Evolutionary conservation across 92 coral and sea anemone species (phyloP).

Genomic region (Epizoanthus fatuus): DNA sequence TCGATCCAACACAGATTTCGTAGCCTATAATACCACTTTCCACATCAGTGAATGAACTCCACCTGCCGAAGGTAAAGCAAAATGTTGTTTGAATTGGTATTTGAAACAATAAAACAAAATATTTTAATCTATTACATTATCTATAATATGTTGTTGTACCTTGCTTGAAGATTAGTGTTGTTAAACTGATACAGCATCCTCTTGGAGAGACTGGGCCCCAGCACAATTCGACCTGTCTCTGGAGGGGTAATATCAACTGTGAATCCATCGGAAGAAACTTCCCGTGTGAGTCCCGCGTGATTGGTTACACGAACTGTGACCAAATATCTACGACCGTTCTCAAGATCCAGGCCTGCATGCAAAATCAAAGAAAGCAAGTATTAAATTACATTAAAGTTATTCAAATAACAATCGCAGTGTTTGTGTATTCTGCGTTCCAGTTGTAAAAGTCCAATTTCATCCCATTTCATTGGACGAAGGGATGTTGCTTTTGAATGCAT

Average conservation of each 20-base stretch:
- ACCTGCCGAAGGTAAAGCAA: conserved; percentile 50
- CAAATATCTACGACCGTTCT: conserved; percentile 73
- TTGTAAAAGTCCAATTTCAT: no score
- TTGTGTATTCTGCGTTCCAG: no score
- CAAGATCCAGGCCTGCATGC: conserved; percentile 72
- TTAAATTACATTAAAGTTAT: no score
- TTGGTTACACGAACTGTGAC: conserved; percentile 76
- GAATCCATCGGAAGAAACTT: conserved; percentile 79
- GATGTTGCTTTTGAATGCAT: no score
- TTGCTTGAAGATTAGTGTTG: conserved; percentile 20
- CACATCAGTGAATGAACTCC: conserved; percentile 77
- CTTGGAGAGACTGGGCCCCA: conserved; percentile 48
- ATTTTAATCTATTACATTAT: not conserved
- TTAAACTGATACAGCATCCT: not conserved
- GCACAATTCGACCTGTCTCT: conserved; percentile 48
- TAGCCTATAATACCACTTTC: conserved; percentile 86
- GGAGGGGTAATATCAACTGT: conserved; percentile 88
- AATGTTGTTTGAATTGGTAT: not conserved
- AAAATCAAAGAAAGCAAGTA: no score
- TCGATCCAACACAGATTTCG: conserved; percentile 73
- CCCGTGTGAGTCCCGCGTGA: conserved; percentile 78
- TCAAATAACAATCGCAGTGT: no score
- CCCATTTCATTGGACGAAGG: no score
- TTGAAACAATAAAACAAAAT: not conserved
- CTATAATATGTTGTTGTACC: not conserved